phyloP scores from a whole-genome alignment of 1,140 invertebrate genomes.

The Panagrolaimus sp. region DNA sequence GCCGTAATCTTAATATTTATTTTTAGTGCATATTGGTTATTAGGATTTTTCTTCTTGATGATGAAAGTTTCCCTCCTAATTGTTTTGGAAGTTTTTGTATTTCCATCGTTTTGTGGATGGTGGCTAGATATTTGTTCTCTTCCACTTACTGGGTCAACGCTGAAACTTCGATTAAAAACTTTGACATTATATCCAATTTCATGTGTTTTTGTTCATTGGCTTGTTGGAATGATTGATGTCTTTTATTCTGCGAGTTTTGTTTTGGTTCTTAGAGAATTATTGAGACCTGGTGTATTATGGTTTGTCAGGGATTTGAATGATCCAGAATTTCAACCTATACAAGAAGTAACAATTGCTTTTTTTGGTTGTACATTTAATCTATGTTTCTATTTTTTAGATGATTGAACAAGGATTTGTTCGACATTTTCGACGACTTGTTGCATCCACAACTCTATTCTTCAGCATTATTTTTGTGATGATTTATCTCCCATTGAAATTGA shows the following conservation, averaged over 20 bases:
- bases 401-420: constrained; percentile 87
- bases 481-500: constrained; percentile 82
- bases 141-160: constrained; percentile 47
- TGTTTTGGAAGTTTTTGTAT: constrained; percentile 88
- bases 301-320: constrained; percentile 83
- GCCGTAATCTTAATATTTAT: background rate
- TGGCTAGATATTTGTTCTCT: constrained; percentile 97
- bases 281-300: constrained; percentile 60
- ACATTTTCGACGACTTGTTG: constrained; percentile 79
- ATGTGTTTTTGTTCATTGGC: constrained; percentile 96
- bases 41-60: constrained; percentile 91
- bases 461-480: constrained; percentile 89
- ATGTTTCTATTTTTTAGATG: constrained; percentile 69
- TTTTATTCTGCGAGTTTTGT: constrained; percentile 99
- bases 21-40: constrained; percentile 67
- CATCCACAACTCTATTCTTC: constrained; percentile 82
- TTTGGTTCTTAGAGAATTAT: constrained; percentile 79
- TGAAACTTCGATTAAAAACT: constrained; percentile 70
- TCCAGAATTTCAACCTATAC: constrained; percentile 91
- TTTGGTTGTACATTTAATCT: constrained; percentile 18
- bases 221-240: constrained; percentile 97
- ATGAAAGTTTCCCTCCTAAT: constrained; percentile 84
- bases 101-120: constrained; percentile 94
- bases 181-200: constrained; percentile 84
- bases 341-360: constrained; percentile 45